Evolutionary conservation across 2,888 invertebrate genomes (phyloP).

Genomic region (Harmothoe impar): DNA sequence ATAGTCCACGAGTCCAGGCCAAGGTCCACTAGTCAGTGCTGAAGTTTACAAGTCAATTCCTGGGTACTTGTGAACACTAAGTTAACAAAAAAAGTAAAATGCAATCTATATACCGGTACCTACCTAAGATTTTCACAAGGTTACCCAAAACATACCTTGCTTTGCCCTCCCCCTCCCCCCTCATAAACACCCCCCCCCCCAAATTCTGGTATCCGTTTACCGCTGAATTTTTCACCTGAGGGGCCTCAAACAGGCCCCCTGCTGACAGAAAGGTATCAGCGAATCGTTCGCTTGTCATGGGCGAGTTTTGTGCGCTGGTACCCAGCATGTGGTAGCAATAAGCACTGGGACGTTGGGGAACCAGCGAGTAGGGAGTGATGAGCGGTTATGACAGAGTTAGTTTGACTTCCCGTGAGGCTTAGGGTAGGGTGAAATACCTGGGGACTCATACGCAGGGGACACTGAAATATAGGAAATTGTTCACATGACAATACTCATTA

Average conservation of each 20-base stretch:
- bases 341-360: not conserved
- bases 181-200: not conserved
- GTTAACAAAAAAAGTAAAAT: too few species aligned
- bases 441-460: too few species aligned
- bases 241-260: not conserved
- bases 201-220: not conserved
- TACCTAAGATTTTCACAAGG: too few species aligned
- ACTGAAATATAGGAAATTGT: too few species aligned
- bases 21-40: too few species aligned
- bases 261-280: not conserved
- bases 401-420: not conserved
- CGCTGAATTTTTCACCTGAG: not conserved
- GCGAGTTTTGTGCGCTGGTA: not conserved
- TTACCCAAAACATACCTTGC: too few species aligned
- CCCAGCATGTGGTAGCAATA: not conserved
- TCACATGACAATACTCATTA: too few species aligned
- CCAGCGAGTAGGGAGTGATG: not conserved
- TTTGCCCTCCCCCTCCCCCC: not conserved
- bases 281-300: constrained; percentile 25
- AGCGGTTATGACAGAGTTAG: not conserved
- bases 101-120: too few species aligned
- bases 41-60: too few species aligned
- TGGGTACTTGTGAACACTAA: too few species aligned
- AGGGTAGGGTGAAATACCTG: not conserved
- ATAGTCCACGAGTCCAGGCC: too few species aligned